Base-by-base conservation (phyloP, 2,113 vertebrate species). In the Cacatua alba region DNA sequence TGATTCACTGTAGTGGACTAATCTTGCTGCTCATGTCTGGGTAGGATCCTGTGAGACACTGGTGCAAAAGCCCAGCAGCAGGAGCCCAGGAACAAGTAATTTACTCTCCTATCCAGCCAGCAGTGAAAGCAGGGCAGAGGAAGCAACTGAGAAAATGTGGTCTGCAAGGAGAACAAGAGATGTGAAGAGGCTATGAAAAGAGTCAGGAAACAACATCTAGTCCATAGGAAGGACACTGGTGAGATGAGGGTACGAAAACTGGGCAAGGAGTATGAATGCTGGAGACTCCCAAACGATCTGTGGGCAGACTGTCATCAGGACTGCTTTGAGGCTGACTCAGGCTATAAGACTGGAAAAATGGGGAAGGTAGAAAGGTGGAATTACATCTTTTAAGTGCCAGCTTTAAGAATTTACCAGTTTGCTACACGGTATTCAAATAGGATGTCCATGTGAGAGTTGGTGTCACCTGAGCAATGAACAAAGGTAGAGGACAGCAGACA, bases 31-130 rank as follows among this genome's bases (percentile, higher is more conserved):
- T 85, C 4, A 5, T 0, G 1, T 31, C 25, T 92, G 17, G 11
- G n/a, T 43, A 59, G 70, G 53, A 91, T 8, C 16, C 9, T 18
- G 16, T 14, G n/a, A 64, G 24, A 62, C 9, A 9, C 35, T 35
- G 0, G 0, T 52, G 49, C 1, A 1, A 68, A 77, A 77, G 2
- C 9, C 11, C 24, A 46, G 46, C 11, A 79, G 16, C 43, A 33
- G n/a, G 24, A 64, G 33, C 18, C 18, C 14, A 69, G 19, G 17
- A 69, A 10, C 9, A 44, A 74, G 39, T 43, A 7, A 29, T 39
- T 62, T 51, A 29, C 11, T 52, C 7, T 31, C 63, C 33, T 12
- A 60, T 41, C 11, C 26, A 82, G 55, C 2, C 39, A 78, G 41
- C 9, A 49, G 24, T 31, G 77, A 72, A 51, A 52, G 16, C 1